These are phyloP conservation scores for Drosophila barbarae DNA, from an alignment of 2,888 invertebrate species.

Conservation along the genomic window DNA sequence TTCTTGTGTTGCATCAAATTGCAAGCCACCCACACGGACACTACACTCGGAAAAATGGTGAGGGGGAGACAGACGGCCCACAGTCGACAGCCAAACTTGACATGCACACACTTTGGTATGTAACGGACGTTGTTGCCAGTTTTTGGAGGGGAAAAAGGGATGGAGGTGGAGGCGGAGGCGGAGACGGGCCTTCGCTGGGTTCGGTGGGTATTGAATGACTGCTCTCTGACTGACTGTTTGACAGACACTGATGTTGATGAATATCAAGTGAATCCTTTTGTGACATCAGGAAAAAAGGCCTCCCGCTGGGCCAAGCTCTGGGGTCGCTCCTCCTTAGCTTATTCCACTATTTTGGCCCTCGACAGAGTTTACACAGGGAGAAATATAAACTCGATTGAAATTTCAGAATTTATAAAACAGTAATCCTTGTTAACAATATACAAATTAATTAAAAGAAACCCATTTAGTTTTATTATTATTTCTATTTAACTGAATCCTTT, in stretches of 20 bases:
- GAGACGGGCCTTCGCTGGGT: constrained; percentile 16
- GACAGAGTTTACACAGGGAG: neutral
- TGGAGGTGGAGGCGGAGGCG: neutral
- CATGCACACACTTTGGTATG: constrained; percentile 56
- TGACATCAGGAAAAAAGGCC: constrained; percentile 74
- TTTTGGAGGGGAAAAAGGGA: constrained; percentile 26
- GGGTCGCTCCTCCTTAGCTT: constrained; percentile 30
- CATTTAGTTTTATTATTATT: no score
- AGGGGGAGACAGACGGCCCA: constrained; percentile 16
- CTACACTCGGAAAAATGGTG: constrained; percentile 16
- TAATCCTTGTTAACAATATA: neutral
- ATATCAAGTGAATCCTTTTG: constrained; percentile 80
- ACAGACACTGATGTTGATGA: constrained; percentile 79
- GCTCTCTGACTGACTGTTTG: constrained; percentile 67
- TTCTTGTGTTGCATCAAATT: constrained; percentile 60
- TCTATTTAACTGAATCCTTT: neutral
- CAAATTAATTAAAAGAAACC: no score
- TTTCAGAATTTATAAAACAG: no score
- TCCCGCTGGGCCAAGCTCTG: constrained; percentile 64
- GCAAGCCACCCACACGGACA: constrained; percentile 47
- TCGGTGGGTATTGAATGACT: constrained; percentile 57
- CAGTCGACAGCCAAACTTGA: constrained; percentile 54
- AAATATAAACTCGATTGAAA: neutral
- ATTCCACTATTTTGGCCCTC: constrained; percentile 17
- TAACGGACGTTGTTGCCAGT: constrained; percentile 54